Conservation (phyloP, 2,113 vertebrate species). For the Ictalurus furcatus region DNA sequence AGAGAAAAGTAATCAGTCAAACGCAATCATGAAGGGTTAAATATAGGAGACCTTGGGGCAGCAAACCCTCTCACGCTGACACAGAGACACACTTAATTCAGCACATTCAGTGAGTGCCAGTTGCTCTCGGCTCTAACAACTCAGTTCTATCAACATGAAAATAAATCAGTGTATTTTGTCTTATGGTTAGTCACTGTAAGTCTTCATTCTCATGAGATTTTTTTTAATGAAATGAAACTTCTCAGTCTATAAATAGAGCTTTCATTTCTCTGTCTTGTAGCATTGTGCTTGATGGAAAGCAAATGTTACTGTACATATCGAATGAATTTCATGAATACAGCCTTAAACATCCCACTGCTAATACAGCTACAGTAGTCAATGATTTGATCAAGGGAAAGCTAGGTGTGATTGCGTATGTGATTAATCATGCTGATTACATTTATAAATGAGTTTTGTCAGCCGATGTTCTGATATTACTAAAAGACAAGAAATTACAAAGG, state of each 20-base stretch:
- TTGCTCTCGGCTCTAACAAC: background rate
- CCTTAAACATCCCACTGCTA: background rate
- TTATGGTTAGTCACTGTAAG: background rate
- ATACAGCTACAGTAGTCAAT: background rate
- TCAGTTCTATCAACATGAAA: background rate
- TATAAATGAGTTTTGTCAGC: no score
- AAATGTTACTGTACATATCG: background rate
- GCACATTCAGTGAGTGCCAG: background rate
- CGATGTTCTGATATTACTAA: no score
- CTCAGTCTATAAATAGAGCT: background rate
- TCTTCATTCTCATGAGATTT: background rate
- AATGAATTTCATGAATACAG: background rate
- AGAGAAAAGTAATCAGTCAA: background rate
- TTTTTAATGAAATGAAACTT: background rate
- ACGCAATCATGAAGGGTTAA: background rate
- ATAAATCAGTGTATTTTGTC: background rate
- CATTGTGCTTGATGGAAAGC: background rate
- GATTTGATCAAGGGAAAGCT: background rate
- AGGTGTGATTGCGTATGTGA: background rate
- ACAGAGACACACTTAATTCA: background rate
- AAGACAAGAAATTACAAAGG: no score
- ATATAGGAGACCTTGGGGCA: background rate
- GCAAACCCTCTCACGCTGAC: background rate
- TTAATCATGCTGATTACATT: no score
- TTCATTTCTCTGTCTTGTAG: background rate